These are phyloP conservation scores for Eurois occulta DNA, from an alignment of 2,888 invertebrate species.

Conservation along the genomic window DNA sequence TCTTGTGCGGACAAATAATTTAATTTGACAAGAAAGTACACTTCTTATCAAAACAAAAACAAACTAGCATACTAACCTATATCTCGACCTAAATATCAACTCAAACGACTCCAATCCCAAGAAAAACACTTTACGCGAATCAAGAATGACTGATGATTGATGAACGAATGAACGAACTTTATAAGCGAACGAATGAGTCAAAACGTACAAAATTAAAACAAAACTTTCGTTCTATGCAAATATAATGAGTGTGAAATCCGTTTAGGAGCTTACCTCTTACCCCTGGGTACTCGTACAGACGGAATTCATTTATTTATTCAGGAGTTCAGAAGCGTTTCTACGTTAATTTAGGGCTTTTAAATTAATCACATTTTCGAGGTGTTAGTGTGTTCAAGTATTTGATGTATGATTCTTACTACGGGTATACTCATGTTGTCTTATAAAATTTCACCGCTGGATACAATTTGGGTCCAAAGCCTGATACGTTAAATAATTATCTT, in stretches of 20 bases:
- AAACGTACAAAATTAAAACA: conserved; percentile 43
- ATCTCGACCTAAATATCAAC: conserved; percentile 12
- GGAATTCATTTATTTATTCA: conserved; percentile 48
- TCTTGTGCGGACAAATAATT: too few species aligned
- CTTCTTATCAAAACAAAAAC: conserved; percentile 1
- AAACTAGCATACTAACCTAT: conserved; percentile 4
- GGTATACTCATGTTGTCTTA: too few species aligned
- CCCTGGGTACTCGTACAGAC: conserved; percentile 7
- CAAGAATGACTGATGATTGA: conserved; percentile 34
- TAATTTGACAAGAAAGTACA: too few species aligned
- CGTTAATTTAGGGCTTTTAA: conserved; percentile 44
- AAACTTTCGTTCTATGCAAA: conserved; percentile 32
- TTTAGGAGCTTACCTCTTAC: conserved; percentile 35
- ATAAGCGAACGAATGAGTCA: conserved; percentile 35
- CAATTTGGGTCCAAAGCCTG: too few species aligned
- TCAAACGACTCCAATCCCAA: conserved; percentile 2
- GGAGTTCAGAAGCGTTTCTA: conserved; percentile 27
- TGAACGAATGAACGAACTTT: conserved; percentile 31
- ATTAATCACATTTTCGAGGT: conserved; percentile 36
- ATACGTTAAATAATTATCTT: too few species aligned
- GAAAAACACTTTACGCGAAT: conserved; percentile 5
- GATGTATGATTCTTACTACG: not conserved
- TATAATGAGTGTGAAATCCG: conserved; percentile 42
- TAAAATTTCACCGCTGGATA: too few species aligned
- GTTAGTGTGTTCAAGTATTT: conserved; percentile 14